A percentile compares a stretch with the other conserved stretches of the same genome.
Conservation (phyloP, 2,888 invertebrate species). For the Flexamia atlantica region DNA sequence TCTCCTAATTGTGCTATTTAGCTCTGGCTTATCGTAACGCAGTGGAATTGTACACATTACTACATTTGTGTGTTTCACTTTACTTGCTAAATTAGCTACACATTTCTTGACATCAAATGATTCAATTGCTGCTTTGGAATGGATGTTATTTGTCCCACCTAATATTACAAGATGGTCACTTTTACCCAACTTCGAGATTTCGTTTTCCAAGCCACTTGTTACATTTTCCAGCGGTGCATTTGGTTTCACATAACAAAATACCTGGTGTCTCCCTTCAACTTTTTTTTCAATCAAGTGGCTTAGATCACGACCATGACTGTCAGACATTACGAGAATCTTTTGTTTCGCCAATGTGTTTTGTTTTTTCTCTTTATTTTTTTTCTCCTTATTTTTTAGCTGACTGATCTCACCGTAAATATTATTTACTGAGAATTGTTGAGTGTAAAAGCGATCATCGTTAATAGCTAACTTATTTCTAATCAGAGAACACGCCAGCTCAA, state of each 20-base stretch:
- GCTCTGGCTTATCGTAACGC: neutral
- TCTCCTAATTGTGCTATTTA: neutral
- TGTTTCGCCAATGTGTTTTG: too few relatives aligned
- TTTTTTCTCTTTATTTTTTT: neutral
- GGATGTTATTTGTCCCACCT: neutral
- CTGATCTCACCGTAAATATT: neutral
- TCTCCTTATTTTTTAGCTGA: neutral
- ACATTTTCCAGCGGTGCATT: conserved; percentile 27
- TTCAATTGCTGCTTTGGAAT: neutral
- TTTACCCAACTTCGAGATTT: neutral
- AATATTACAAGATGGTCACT: conserved; percentile 1
- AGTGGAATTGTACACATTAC: neutral
- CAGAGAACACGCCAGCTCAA: neutral
- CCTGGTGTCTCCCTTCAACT: neutral
- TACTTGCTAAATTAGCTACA: neutral
- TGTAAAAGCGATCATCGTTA: neutral
- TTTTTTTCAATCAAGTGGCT: neutral
- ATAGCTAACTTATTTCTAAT: neutral
- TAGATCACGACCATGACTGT: conserved; percentile 17
- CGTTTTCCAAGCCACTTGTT: conserved; percentile 2
- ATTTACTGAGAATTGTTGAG: neutral
- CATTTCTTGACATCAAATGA: neutral
- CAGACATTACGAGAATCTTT: too few relatives aligned
- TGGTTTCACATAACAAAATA: neutral
- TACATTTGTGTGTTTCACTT: conserved; percentile 2